Percentiles rank a stretch among this genome's conserved stretches.
phyloP scores from a whole-genome alignment of 1,140 invertebrate species.

The Rhynchophorus ferrugineus region DNA sequence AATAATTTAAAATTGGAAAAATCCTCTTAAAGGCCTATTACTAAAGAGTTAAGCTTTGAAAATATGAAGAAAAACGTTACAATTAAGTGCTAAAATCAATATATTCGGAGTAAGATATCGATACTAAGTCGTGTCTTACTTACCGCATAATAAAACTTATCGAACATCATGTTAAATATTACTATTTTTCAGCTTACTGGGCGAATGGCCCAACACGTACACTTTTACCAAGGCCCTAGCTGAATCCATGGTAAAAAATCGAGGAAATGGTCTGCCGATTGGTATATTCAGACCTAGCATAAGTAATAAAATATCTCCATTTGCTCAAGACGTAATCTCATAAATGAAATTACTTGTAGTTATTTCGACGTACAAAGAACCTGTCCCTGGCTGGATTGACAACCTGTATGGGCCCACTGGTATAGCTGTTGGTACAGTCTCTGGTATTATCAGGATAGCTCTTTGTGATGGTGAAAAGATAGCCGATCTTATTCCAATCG shows the following conservation, averaged over 20 bases:
- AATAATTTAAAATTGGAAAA: no score
- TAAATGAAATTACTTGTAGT: conserved; percentile 31
- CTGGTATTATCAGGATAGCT: conserved; percentile 67
- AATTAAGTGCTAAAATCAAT: no score
- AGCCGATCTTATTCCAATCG: conserved; percentile 66
- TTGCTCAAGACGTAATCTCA: neutral
- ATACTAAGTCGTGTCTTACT: no score
- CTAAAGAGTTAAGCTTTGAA: no score
- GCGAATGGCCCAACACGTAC: conserved; percentile 72
- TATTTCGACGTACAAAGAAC: conserved; percentile 41
- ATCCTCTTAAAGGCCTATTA: no score
- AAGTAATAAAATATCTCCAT: conserved; percentile 12
- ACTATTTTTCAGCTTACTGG: conserved; percentile 27
- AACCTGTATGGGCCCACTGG: conserved; percentile 86
- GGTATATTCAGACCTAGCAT: conserved; percentile 59
- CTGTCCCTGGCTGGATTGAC: conserved; percentile 70
- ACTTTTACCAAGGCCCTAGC: conserved; percentile 75
- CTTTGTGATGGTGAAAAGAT: conserved; percentile 50
- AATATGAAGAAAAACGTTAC: no score
- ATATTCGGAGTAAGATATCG: no score
- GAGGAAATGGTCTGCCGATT: conserved; percentile 54
- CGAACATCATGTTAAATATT: no score
- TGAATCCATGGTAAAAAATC: conserved; percentile 58
- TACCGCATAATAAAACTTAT: no score
- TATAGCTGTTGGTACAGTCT: conserved; percentile 54